Base-by-base conservation (phyloP, 2,888 invertebrate genomes). In the Troides helena region DNA sequence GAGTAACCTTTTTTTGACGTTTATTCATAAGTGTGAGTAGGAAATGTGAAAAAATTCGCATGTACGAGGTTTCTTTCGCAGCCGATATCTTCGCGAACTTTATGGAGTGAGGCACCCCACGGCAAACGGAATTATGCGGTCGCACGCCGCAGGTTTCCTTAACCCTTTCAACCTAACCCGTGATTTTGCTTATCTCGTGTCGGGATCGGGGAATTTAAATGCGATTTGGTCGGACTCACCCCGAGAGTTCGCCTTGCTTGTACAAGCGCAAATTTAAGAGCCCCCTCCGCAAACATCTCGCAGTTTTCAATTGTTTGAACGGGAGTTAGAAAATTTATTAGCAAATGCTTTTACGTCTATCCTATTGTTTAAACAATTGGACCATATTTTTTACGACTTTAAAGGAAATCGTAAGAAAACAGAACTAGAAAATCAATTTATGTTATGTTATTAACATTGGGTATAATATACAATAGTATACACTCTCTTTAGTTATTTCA, bases 171-270 rank as follows among this genome's bases (percentile, higher is more conserved):
- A 86, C 84, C 85, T 86, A 86, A 87, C 85, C 88, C 90, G 88
- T 89, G 91, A 90, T 91, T 91, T 88, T 85, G 88, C 90, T 90
- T 92, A 92, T 92, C 91, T 87, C 78, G 80, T 82, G 83, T 82
- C 80, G 84, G 80, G 81, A 91, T 90, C 90, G 83, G 77, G 82
- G 87, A 89, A 90, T 90, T 90, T 91, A 88, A 91, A 91, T 90
- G 84, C 86, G 87, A 89, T 88, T 90, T 88, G 83, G 85, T 86
- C 80, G 76, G 79, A 81, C 82, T 82, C 80, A 80, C 84, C 83
- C 82, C 81, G 80, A 78, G 82, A 82, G 80, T 82, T 80, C 80
- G 79, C 81, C 80, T 83, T 80, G 84, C 82, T 83, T 86, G 83
- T 85, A 80, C 78, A 84, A 74, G 76, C 73, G 82, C 81, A 82